phyloP scores from a whole-genome alignment of 1,140 invertebrate species.

The Apis laboriosa region DNA sequence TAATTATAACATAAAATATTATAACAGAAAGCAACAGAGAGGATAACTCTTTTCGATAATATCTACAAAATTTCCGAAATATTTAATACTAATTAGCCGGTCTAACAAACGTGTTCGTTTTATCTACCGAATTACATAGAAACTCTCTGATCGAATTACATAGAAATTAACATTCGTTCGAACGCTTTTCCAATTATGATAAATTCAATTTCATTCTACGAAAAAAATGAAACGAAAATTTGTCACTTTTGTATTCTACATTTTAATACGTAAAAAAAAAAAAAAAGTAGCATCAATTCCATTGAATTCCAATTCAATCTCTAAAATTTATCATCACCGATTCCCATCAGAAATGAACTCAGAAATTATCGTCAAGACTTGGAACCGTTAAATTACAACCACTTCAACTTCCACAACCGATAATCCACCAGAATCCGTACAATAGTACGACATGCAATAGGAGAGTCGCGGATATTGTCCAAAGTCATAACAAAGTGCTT shows the following conservation, averaged over 20 bases:
- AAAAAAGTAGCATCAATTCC: background rate
- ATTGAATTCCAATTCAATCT: background rate
- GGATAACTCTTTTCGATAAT: no score
- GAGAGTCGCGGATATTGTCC: slow-evolving; percentile 3
- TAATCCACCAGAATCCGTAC: background rate
- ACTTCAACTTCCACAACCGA: background rate
- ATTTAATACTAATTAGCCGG: no score
- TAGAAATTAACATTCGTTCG: no score
- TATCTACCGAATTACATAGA: no score
- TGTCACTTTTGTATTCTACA: no score
- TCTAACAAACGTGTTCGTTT: no score
- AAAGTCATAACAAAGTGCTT: slow-evolving; percentile 2
- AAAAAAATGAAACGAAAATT: no score
- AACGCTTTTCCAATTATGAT: no score
- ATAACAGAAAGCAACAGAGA: background rate
- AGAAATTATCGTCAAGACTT: background rate
- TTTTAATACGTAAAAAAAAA: no score
- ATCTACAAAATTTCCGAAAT: no score
- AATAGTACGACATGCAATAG: background rate
- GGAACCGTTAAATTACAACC: background rate
- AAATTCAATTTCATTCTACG: no score
- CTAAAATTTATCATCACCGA: background rate
- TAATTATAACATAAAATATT: background rate
- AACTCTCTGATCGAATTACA: no score
- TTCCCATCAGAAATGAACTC: background rate